Evolutionary conservation across 2,113 vertebrate species (phyloP).

Genomic region (Sphyrna mokarran): DNA sequence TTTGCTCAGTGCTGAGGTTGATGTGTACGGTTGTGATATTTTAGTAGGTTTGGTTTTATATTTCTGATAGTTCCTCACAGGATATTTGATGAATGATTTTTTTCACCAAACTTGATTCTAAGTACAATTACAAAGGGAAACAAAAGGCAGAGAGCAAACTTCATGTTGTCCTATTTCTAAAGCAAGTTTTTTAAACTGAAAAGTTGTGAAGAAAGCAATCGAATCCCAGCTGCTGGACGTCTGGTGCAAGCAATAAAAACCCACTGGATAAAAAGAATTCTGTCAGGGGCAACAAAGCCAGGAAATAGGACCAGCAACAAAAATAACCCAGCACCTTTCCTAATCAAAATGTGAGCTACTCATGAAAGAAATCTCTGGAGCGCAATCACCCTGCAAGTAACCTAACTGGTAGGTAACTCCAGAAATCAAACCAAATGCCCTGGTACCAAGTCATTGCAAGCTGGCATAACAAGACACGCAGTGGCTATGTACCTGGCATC

Average conservation of each 20-base stretch:
- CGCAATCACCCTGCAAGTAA: no score
- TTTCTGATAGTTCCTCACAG: background rate
- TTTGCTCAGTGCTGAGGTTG: background rate
- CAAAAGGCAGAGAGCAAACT: background rate
- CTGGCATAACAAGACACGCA: no score
- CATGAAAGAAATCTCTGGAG: background rate
- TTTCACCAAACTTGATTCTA: background rate
- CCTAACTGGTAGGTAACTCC: no score
- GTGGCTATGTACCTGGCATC: no score
- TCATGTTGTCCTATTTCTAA: background rate
- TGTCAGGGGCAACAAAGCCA: background rate
- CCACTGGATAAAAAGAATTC: background rate
- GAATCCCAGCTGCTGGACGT: background rate
- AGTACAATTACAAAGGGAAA: background rate
- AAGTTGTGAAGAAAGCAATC: background rate
- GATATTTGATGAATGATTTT: background rate
- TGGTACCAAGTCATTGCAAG: no score
- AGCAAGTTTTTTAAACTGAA: background rate
- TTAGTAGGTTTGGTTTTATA: background rate
- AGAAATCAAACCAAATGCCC: no score
- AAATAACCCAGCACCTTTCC: background rate
- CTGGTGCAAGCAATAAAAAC: background rate
- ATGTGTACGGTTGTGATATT: background rate
- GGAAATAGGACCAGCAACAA: background rate
- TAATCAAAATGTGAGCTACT: background rate